Conservation (phyloP, 1,140 invertebrate species). For the Callitettix versicolor region DNA sequence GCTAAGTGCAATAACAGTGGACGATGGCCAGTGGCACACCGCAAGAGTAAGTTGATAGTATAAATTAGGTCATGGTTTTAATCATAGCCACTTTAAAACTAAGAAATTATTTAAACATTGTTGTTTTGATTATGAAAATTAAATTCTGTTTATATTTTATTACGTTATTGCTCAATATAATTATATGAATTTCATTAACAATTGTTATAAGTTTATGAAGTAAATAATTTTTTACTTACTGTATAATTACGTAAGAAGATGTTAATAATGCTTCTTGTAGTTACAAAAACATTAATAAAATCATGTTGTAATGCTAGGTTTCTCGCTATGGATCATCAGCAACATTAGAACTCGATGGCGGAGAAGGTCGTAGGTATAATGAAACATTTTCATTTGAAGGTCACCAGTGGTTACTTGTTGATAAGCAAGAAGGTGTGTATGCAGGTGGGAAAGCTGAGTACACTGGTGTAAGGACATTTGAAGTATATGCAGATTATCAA, state of each 20-base stretch:
- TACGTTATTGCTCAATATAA: too few relatives aligned
- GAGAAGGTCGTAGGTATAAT: constrained; percentile 88
- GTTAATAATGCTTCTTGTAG: too few relatives aligned
- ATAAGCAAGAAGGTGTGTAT: constrained; percentile 90
- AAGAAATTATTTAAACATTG: background rate
- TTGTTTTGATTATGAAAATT: background rate
- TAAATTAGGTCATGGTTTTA: too few relatives aligned
- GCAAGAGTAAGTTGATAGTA: constrained; percentile 64
- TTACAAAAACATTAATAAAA: too few relatives aligned
- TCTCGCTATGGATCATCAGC: constrained; percentile 82
- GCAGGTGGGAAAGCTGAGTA: constrained; percentile 92
- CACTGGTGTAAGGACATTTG: constrained; percentile 80
- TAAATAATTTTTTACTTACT: too few relatives aligned
- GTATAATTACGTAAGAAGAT: too few relatives aligned
- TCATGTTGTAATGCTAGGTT: constrained; percentile 28
- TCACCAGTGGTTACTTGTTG: constrained; percentile 83
- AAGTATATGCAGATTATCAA: constrained; percentile 91
- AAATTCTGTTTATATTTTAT: background rate
- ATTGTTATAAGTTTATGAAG: too few relatives aligned
- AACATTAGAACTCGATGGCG: constrained; percentile 86
- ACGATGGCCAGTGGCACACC: constrained; percentile 96
- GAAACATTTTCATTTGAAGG: constrained; percentile 85
- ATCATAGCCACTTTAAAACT: too few relatives aligned
- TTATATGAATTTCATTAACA: too few relatives aligned
- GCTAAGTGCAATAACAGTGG: constrained; percentile 78